Conservation (phyloP, 2,888 invertebrate genomes). For the Eledona agricola region DNA sequence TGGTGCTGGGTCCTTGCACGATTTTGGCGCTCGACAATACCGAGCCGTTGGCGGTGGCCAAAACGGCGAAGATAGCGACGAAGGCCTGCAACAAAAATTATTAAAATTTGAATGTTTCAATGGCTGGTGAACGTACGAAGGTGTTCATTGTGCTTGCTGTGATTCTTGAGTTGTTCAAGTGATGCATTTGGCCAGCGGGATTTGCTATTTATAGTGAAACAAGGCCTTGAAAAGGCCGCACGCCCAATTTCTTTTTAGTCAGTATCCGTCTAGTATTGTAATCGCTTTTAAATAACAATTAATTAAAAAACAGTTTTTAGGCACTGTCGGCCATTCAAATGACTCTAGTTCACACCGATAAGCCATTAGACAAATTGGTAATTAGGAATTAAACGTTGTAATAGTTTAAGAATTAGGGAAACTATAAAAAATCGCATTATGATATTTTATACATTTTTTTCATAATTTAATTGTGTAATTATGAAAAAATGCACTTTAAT, state of each 20-base stretch:
- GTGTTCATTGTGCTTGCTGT: conserved; percentile 47
- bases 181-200: conserved; percentile 14
- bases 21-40: conserved; percentile 47
- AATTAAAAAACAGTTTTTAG: background rate
- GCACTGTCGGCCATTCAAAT: background rate
- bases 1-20: conserved; percentile 52
- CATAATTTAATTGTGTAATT: too few species aligned
- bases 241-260: conserved; percentile 28
- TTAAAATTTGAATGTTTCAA: background rate
- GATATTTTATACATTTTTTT: too few species aligned
- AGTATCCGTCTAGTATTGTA: conserved; percentile 10
- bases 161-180: conserved; percentile 23
- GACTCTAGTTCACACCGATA: background rate
- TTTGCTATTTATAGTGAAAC: conserved; percentile 17
- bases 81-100: conserved; percentile 21
- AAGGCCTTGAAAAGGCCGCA: conserved; percentile 15
- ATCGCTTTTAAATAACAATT: conserved; percentile 8
- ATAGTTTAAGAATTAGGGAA: too few species aligned
- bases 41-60: conserved; percentile 48
- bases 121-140: conserved; percentile 46
- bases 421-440: too few species aligned
- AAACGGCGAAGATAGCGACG: conserved; percentile 47
- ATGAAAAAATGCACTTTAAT: too few species aligned
- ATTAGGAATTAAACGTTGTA: too few species aligned
- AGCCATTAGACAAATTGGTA: too few species aligned